Conservation (phyloP, 2,113 vertebrate genomes). For the Panthera uncia region DNA sequence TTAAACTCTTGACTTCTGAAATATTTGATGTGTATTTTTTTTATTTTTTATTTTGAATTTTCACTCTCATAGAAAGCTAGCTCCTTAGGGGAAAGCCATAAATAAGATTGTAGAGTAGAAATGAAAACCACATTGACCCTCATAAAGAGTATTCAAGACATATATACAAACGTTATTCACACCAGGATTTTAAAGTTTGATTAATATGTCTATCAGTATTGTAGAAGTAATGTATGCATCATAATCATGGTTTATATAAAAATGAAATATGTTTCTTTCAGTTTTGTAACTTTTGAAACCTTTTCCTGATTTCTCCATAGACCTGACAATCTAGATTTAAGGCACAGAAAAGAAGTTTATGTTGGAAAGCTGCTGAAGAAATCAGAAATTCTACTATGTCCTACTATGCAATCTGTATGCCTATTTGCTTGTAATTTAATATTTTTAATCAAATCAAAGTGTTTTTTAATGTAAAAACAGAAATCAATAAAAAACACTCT, state of each 20-base stretch:
- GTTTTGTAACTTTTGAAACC: not conserved
- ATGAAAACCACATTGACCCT: not conserved
- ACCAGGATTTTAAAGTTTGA: conserved; percentile 54
- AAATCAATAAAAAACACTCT: not conserved
- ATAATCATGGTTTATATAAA: not conserved
- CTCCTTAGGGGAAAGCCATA: not conserved
- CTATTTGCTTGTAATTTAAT: not conserved
- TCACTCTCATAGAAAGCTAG: not conserved
- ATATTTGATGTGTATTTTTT: not conserved
- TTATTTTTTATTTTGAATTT: conserved; percentile 43
- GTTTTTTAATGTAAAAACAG: not conserved
- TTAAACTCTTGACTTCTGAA: not conserved
- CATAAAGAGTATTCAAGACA: not conserved
- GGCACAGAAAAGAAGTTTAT: not conserved
- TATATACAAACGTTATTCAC: not conserved
- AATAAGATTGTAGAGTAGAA: conserved; percentile 25
- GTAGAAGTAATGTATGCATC: not conserved
- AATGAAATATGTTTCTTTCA: not conserved
- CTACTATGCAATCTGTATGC: not conserved
- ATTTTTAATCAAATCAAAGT: conserved; percentile 23
- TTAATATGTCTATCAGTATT: conserved; percentile 41
- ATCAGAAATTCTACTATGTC: not conserved
- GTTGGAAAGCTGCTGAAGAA: conserved; percentile 15
- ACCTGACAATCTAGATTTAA: not conserved
- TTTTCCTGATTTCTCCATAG: not conserved